A percentile compares a stretch with the other conserved stretches of the same genome.
phyloP scores from a whole-genome alignment of 1,140 invertebrate species.

The Helicoverpa armigera region DNA sequence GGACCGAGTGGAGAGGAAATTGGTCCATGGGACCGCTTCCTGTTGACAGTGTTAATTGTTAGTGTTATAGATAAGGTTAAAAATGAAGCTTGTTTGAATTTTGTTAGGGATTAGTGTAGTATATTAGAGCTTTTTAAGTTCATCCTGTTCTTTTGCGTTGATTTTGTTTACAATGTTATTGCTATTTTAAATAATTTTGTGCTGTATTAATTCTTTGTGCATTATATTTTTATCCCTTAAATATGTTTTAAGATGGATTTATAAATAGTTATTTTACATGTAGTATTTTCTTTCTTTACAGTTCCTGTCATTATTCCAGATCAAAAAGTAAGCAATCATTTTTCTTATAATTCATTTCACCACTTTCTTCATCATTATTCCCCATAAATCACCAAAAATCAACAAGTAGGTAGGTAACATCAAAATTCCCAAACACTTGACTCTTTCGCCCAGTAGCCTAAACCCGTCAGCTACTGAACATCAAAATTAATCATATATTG shows the following conservation, averaged over 20 bases:
- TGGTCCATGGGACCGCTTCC: conserved; percentile 47
- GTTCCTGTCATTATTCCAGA: too few relatives aligned
- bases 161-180: too few relatives aligned
- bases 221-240: too few relatives aligned
- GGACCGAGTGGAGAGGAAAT: conserved; percentile 58
- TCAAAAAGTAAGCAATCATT: too few relatives aligned
- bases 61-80: conserved; percentile 32
- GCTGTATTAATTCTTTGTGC: too few relatives aligned
- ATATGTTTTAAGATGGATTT: too few relatives aligned
- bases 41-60: conserved; percentile 47
- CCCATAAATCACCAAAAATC: not conserved
- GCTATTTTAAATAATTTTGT: too few relatives aligned
- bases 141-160: too few relatives aligned
- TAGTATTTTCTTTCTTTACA: too few relatives aligned
- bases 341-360: too few relatives aligned
- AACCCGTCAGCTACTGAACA: conserved; percentile 21
- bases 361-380: not conserved
- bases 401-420: not conserved
- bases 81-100: not conserved
- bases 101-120: not conserved
- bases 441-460: conserved; percentile 13
- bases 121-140: not conserved
- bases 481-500: conserved; percentile 40
- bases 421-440: not conserved
- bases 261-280: too few relatives aligned